These are phyloP conservation scores for Exocentrus adspersus DNA, from an alignment of 2,888 invertebrate species.

Conservation along the genomic window DNA sequence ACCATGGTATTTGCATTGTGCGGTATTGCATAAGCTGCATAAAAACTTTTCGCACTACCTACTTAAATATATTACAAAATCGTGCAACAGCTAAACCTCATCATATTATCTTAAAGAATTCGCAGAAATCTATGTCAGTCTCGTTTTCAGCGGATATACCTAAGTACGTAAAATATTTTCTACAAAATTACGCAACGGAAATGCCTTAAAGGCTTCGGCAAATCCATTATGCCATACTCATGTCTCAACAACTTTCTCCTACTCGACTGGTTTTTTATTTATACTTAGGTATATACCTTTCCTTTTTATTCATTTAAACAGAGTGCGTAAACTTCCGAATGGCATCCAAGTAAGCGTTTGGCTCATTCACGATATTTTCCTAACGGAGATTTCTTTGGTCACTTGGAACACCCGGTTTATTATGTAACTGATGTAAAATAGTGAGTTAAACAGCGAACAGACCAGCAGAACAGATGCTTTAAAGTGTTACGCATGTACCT, in stretches of 20 bases:
- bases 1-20: no score
- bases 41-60: no score
- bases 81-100: no score
- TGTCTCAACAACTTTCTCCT: constrained; percentile 24
- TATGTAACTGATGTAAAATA: constrained; percentile 8
- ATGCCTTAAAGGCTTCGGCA: not conserved
- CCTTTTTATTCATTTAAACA: constrained; percentile 38
- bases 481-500: not conserved
- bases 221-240: constrained; percentile 9
- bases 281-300: constrained; percentile 32
- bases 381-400: constrained; percentile 17
- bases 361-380: constrained; percentile 10
- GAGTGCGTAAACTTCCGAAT: constrained; percentile 38
- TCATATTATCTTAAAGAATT: not conserved
- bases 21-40: no score
- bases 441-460: no score
- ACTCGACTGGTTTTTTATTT: constrained; percentile 30
- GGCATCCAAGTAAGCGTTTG: constrained; percentile 26
- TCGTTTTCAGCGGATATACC: not conserved
- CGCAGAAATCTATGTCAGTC: not conserved
- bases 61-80: no score
- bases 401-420: constrained; percentile 12
- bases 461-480: not conserved
- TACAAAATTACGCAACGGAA: constrained; percentile 6
- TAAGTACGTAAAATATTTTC: constrained; percentile 16